These are phyloP conservation scores for Rhagophthalmus giganteus DNA, from an alignment of 2,888 invertebrate species.

Conservation along the genomic window DNA sequence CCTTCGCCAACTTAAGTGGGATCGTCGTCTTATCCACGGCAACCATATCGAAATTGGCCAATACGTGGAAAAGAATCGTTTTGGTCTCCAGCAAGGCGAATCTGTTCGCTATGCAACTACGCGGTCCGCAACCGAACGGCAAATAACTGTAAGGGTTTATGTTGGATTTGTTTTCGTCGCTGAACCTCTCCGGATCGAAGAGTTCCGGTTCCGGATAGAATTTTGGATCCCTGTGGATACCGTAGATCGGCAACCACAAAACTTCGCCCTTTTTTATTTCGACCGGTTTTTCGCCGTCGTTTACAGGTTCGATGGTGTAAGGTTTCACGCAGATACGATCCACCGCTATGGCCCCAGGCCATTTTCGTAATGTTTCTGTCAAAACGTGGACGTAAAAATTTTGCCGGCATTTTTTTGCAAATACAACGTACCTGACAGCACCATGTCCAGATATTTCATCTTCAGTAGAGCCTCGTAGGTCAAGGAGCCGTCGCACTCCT, in stretches of 20 bases:
- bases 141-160: slow-evolving; percentile 59
- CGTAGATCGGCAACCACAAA: slow-evolving; percentile 57
- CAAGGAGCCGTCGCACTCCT: neutral
- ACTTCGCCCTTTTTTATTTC: slow-evolving; percentile 56
- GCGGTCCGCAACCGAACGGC: slow-evolving; percentile 59
- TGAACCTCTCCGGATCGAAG: slow-evolving; percentile 61
- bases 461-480: slow-evolving; percentile 2
- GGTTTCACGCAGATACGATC: slow-evolving; percentile 61
- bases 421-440: neutral
- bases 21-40: neutral
- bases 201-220: slow-evolving; percentile 60
- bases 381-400: neutral
- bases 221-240: slow-evolving; percentile 61
- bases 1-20: neutral
- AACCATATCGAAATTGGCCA: neutral
- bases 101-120: slow-evolving; percentile 49
- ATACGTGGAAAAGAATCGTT: neutral
- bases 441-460: slow-evolving; percentile 6
- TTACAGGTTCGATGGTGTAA: slow-evolving; percentile 58
- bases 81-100: neutral
- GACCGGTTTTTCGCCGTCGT: slow-evolving; percentile 45
- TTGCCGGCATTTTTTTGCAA: slow-evolving; percentile 57
- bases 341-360: slow-evolving; percentile 60
- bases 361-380: slow-evolving; percentile 64
- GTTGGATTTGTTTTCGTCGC: slow-evolving; percentile 58